These are phyloP conservation scores for Drosophila fungiperda DNA, from an alignment of 2,888 invertebrate genomes.

Conservation along the genomic window DNA sequence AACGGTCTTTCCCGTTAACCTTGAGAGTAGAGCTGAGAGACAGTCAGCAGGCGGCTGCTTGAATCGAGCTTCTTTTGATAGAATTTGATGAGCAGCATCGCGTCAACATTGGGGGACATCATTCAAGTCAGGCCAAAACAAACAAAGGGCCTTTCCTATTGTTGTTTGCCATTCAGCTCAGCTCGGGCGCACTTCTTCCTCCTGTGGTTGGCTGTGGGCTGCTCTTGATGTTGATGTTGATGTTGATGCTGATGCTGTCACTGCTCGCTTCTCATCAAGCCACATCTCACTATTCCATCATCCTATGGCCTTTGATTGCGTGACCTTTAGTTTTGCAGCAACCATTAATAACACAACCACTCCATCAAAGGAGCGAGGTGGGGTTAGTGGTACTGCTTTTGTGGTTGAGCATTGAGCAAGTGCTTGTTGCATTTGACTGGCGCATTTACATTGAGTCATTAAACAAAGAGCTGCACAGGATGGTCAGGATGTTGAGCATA, in stretches of 20 bases:
- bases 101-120: slow-evolving; percentile 8
- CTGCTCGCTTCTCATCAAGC: not conserved
- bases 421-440: slow-evolving; percentile 61
- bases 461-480: not conserved
- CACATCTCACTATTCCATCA: not conserved
- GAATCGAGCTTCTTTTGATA: slow-evolving; percentile 38
- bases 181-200: not conserved
- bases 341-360: slow-evolving; percentile 41
- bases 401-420: slow-evolving; percentile 22
- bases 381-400: not conserved
- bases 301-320: not conserved
- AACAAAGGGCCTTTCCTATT: slow-evolving; percentile 34
- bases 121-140: slow-evolving; percentile 16
- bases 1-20: slow-evolving; percentile 5
- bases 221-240: slow-evolving; percentile 36
- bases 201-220: slow-evolving; percentile 13
- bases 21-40: slow-evolving; percentile 10
- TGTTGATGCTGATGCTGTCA: not conserved
- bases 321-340: slow-evolving; percentile 38
- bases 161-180: slow-evolving; percentile 40
- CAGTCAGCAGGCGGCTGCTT: slow-evolving; percentile 25
- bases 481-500: slow-evolving; percentile 15
- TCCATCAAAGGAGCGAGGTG: not conserved
- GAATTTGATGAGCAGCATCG: slow-evolving; percentile 21
- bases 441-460: slow-evolving; percentile 31